These are phyloP conservation scores for Bombyx mori DNA, from an alignment of 1,140 invertebrate genomes.

Conservation along the genomic window ASM3026992v2 NC_085119.1:5308501-5309000, in stretches of 20 bases:
- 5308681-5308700: slow-evolving; percentile 63
- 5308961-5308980: slow-evolving; percentile 67
- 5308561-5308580: too few species aligned
- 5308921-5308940: slow-evolving; percentile 22
- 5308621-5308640: not conserved
- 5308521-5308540: too few species aligned
- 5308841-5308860: slow-evolving; percentile 56
- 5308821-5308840: slow-evolving; percentile 24
- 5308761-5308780: slow-evolving; percentile 70
- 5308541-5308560: too few species aligned
- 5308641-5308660: too few species aligned
- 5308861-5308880: slow-evolving; percentile 34
- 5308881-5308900: slow-evolving; percentile 46
- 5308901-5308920: slow-evolving; percentile 64
- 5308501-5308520: too few species aligned
- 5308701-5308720: slow-evolving; percentile 69
- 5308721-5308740: slow-evolving; percentile 70
- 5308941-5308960: slow-evolving; percentile 56
- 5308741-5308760: slow-evolving; percentile 54
- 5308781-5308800: slow-evolving; percentile 48
- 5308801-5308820: slow-evolving; percentile 22
- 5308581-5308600: too few species aligned
- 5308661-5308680: too few species aligned
- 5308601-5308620: too few species aligned
- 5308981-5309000: slow-evolving; percentile 72